Evolutionary conservation across 35 echinoderm and acorn worm genomes (phyloP).

Genomic region (Amphiura filiformis): DNA sequence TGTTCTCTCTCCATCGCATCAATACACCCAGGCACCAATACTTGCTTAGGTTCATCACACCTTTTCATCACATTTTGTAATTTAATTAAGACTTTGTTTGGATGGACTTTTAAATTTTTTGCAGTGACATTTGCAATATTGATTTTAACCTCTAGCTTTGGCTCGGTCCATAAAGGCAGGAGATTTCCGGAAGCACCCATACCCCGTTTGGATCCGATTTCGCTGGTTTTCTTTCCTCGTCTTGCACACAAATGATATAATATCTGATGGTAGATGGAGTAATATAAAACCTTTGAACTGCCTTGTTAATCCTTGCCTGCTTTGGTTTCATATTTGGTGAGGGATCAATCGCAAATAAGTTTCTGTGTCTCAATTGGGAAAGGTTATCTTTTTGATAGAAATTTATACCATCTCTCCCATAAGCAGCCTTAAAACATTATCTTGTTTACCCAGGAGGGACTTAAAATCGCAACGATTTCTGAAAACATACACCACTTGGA

Average conservation of each 20-base stretch:
- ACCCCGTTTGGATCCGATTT: background rate
- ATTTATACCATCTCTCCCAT: background rate
- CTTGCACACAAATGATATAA: background rate
- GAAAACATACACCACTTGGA: background rate
- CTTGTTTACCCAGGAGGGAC: background rate
- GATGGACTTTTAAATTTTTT: background rate
- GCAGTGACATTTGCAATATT: background rate
- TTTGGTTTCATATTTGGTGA: background rate
- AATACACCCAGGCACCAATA: background rate
- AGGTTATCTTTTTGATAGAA: constrained; percentile 6
- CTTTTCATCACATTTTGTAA: constrained; percentile 10
- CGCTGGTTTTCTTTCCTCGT: background rate
- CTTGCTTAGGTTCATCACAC: background rate
- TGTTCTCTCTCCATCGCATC: background rate
- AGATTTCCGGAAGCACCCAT: background rate
- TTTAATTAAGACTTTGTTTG: background rate
- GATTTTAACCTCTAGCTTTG: background rate
- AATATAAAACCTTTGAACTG: constrained; percentile 14
- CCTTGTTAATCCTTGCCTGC: background rate
- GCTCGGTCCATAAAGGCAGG: background rate
- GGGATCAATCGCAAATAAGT: constrained; percentile 5
- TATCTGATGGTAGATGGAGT: background rate
- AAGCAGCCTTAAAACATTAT: background rate
- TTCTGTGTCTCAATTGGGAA: background rate
- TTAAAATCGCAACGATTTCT: background rate